Percentiles rank a stretch among this genome's conserved stretches.
Evolutionary conservation across 2,888 invertebrate genomes (phyloP).

Genomic region (Colostygia pectinataria): DNA sequence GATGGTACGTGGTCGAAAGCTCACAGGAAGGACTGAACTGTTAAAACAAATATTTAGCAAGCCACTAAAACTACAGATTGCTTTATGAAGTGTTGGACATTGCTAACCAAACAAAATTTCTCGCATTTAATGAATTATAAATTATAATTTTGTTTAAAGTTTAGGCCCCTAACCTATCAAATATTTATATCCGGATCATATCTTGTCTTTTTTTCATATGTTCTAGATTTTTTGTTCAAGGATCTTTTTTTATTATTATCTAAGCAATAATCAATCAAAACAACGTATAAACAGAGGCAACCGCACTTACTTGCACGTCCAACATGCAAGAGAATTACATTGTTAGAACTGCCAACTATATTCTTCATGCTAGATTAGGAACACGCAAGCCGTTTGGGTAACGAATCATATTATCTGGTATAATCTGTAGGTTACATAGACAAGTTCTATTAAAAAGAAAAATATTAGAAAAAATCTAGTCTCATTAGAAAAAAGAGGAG

Average conservation of each 20-base stretch:
- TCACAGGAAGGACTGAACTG: conserved; percentile 60
- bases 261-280: not conserved
- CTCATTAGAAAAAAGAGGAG: no score
- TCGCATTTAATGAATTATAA: no score
- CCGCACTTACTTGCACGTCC: conserved; percentile 32
- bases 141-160: no score
- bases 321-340: conserved; percentile 62
- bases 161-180: no score
- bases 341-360: conserved; percentile 59
- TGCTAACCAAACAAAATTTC: no score
- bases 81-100: no score
- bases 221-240: no score
- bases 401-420: conserved; percentile 26
- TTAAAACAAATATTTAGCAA: no score
- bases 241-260: not conserved
- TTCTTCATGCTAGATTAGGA: conserved; percentile 51
- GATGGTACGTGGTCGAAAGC: conserved; percentile 19
- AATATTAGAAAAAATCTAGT: not conserved
- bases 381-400: conserved; percentile 52
- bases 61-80: no score
- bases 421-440: conserved; percentile 10
- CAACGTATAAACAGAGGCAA: conserved; percentile 38
- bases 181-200: no score
- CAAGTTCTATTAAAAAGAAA: conserved; percentile 1
- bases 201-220: no score